These are phyloP conservation scores for Halisarca cf. caerulea DNA, from an alignment of 37 sponge, comb jelly and placozoan species.

Conservation along the genomic window DNA sequence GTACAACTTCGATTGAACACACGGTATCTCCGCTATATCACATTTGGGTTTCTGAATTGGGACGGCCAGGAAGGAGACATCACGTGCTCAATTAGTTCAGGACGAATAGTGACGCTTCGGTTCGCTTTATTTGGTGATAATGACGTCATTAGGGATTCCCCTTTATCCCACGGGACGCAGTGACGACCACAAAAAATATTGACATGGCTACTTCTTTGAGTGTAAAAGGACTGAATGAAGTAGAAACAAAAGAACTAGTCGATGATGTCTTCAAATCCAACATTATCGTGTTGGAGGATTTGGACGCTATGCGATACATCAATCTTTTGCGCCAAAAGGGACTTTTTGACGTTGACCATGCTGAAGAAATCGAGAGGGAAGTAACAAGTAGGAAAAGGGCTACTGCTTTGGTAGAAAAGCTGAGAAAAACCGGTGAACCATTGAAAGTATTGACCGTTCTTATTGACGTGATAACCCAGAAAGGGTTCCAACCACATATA, in stretches of 20 bases:
- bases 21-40: too few relatives aligned
- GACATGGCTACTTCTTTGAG: background rate
- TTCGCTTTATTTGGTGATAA: too few relatives aligned
- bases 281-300: background rate
- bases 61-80: too few relatives aligned
- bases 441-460: constrained; percentile 15
- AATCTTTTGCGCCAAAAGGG: background rate
- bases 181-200: background rate
- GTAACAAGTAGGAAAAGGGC: background rate
- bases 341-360: background rate
- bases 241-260: background rate
- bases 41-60: too few relatives aligned
- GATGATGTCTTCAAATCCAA: constrained; percentile 7
- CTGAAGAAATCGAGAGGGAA: background rate
- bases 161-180: background rate
- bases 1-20: too few relatives aligned
- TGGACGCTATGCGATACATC: background rate
- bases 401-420: background rate
- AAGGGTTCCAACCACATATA: constrained; percentile 68
- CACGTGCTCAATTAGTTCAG: too few relatives aligned
- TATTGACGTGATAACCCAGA: constrained; percentile 45
- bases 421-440: constrained; percentile 14
- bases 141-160: too few relatives aligned
- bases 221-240: background rate
- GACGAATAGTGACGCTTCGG: too few relatives aligned